Percentiles rank a stretch among this genome's conserved stretches.
Conservation (phyloP, 2,888 invertebrate species). For the Agapetus fuscipes region DNA sequence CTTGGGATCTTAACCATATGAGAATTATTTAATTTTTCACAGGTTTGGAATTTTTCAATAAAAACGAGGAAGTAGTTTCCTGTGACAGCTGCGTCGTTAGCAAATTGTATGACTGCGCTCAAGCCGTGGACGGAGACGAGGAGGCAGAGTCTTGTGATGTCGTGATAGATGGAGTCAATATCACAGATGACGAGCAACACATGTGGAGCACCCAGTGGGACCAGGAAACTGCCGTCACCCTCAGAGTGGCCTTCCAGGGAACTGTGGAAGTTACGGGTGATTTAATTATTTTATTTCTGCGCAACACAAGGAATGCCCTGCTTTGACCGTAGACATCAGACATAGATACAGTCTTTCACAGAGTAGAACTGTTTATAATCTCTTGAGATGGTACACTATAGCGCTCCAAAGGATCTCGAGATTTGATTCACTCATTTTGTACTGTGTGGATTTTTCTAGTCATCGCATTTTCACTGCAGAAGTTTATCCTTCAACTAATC, state of each 20-base stretch:
- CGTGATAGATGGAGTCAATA: constrained; percentile 58
- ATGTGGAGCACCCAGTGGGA: constrained; percentile 48
- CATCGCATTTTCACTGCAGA: too few relatives aligned
- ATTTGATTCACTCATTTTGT: too few relatives aligned
- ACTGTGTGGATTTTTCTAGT: too few relatives aligned
- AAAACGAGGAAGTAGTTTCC: constrained; percentile 29
- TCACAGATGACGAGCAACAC: constrained; percentile 55
- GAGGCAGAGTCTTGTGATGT: constrained; percentile 35
- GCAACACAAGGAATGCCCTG: background rate
- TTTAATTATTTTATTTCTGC: background rate
- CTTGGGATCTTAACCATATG: background rate
- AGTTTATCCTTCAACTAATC: too few relatives aligned
- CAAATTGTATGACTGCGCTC: background rate
- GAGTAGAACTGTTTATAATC: too few relatives aligned
- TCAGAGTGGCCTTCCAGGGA: too few relatives aligned
- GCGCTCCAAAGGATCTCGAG: too few relatives aligned
- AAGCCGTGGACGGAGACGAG: constrained; percentile 24
- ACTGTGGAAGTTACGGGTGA: too few relatives aligned
- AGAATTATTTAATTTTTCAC: constrained; percentile 23
- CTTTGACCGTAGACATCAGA: background rate
- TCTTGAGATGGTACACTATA: too few relatives aligned
- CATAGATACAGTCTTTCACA: background rate
- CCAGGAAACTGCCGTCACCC: too few relatives aligned
- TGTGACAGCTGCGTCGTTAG: constrained; percentile 5
- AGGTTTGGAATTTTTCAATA: constrained; percentile 41